Evolutionary conservation across 2,113 vertebrate species (phyloP), one percentile per base, ranked within the genome.

Genomic region (Oxyruncus cristatus): DNA sequence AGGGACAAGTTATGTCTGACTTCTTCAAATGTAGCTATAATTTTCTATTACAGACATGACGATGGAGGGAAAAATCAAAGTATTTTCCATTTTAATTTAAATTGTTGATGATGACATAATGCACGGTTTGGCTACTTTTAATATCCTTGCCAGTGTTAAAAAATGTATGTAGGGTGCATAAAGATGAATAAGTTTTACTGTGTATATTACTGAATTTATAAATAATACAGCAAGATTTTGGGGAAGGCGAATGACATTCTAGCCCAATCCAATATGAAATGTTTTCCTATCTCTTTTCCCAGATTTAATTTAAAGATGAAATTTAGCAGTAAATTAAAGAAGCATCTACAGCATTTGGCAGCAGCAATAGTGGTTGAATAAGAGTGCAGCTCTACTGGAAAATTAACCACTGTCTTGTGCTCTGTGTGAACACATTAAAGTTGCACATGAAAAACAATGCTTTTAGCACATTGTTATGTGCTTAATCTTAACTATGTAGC

Each of bases 41-140:
- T 79, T 90, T 96, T 84, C 46, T 80, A 68, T 95, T 89, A 76
- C 47, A 39, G 27, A 83, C 53, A 55, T 28, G 20, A 66, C 65
- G 63, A 88, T 49, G 37, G 68, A 91, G 62, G 63, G 56, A 71
- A 93, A 85, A 96, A 84, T 53, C 30, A 46, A 90, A 71, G 39
- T n/a, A 63, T 75, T 96, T 97, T 91, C 55, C 52, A 63, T 92
- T 85, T 91, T 77, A 50, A 81, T 96, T 93, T 79, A 83, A 65
- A 66, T 76, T 88, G 41, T 75, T 71, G 39, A 62, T 67, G 88
- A 81, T 85, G 76, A 78, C 42, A 81, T 78, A 82, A 83, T 93
- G 44, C 20, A 50, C 55, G 55, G 26, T 20, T 85, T 96, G 78
- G 41, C 53, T 66, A 68, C 33, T 89, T 84, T 75, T 78, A 95